Evolutionary conservation across 2,888 invertebrate species (phyloP), one percentile per base, ranked within the genome.

Genomic region (Temnothorax rugatulus): DNA sequence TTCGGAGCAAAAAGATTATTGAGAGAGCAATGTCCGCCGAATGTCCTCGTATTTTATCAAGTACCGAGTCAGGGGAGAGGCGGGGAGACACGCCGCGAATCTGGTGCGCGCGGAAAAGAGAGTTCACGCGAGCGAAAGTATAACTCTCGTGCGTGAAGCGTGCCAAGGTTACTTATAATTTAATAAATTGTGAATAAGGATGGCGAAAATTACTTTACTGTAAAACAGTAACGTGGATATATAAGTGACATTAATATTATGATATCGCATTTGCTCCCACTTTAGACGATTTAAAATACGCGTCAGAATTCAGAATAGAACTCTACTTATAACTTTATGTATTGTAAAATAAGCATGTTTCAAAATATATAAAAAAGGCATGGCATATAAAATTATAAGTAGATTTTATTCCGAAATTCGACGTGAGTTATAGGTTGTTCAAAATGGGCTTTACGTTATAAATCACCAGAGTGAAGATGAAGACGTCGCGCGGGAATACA

Each of bases 31-130:
- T 18, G 79, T 47, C 34, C 79, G 57, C 79, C 69, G 69, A 69
- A 77, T 68, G 83, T 82, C 82, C 82, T 82, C 82, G 63, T 82
- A 75, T 74, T 82, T 74, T 75, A 63, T 75, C 75, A 71, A 52
- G 11, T n/a, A 29, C 2, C 76, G 57, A 54, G 44, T 77, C 79
- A 79, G 5, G 21, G 50, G 34, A 44, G 34, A 25, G 29, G 13
- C n/a, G 15, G 13, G 34, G 34, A 54, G 54, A 57, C n/a, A 34
- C 29, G 29, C n/a, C 29, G 52, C 34, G 44, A 29, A 52, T 66
- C 25, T 54, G 50, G 50, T 15, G 47, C 13, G 50, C 44, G 54
- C 47, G 47, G 18, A 52, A 69, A 77, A 52, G 21, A 54, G 47
- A 59, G 57, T 68, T 52, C 44, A 29, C 68, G 44, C 41, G 52